Evolutionary conservation across 2,888 invertebrate species (phyloP).

Genomic region (Muschampia plurimacula): DNA sequence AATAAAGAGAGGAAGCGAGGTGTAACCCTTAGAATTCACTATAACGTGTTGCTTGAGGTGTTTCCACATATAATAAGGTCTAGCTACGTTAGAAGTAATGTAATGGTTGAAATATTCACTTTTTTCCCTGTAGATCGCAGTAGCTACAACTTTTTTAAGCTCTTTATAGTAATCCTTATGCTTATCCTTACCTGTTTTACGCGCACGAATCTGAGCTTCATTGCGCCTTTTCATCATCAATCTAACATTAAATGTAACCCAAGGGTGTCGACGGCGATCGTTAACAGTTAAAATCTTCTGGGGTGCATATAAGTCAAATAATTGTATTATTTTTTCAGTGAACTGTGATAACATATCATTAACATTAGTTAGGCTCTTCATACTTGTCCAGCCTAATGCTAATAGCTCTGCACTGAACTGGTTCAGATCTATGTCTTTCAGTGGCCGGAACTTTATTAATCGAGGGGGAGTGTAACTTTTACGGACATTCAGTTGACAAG

Average conservation of each 20-base stretch:
- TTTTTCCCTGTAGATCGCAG: background rate
- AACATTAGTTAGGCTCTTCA: background rate
- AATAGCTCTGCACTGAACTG: background rate
- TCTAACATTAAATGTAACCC: conserved; percentile 1
- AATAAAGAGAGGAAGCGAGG: background rate
- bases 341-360: background rate
- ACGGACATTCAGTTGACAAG: background rate
- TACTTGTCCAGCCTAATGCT: background rate
- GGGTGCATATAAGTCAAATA: conserved; percentile 1
- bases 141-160: background rate
- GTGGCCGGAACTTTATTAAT: background rate
- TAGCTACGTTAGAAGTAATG: background rate
- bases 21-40: background rate
- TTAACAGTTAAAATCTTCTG: background rate
- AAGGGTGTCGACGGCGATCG: background rate
- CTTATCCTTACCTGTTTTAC: background rate
- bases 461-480: background rate
- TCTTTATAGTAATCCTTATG: background rate
- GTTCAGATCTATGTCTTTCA: background rate
- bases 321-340: background rate
- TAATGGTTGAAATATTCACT: background rate
- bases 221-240: background rate
- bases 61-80: background rate
- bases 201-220: background rate
- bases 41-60: background rate